Conservation (phyloP, 2,113 vertebrate species). For the Pelmatolapia mariae region DNA sequence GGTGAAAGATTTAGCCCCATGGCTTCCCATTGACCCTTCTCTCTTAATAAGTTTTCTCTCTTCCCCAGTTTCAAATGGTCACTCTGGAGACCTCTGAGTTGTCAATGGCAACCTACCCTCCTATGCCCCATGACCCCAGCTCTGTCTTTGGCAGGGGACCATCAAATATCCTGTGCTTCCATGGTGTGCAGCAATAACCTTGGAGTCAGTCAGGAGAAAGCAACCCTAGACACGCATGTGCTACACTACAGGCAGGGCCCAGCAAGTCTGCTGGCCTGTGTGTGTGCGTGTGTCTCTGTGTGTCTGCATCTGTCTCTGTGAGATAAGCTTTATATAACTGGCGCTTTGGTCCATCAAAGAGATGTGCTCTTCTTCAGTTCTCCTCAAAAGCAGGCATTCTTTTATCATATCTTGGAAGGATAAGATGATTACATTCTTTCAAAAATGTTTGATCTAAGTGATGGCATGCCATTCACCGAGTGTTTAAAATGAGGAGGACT, state of each 20-base stretch:
- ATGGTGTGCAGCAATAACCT: slow-evolving; percentile 56
- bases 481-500: not conserved
- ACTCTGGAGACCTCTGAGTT: slow-evolving; percentile 46
- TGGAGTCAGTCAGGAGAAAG: slow-evolving; percentile 32
- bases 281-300: not conserved
- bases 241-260: not conserved
- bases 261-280: slow-evolving; percentile 16
- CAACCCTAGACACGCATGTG: slow-evolving; percentile 43
- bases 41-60: slow-evolving; percentile 43
- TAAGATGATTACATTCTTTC: slow-evolving; percentile 49
- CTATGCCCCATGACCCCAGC: not conserved
- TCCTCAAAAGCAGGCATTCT: slow-evolving; percentile 40
- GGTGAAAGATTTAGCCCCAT: slow-evolving; percentile 53
- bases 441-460: slow-evolving; percentile 44
- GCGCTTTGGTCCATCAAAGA: slow-evolving; percentile 55
- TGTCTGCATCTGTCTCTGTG: slow-evolving; percentile 1
- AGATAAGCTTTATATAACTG: slow-evolving; percentile 60
- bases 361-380: slow-evolving; percentile 42
- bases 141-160: slow-evolving; percentile 45
- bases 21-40: slow-evolving; percentile 17
- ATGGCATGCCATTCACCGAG: slow-evolving; percentile 1
- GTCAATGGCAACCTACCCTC: slow-evolving; percentile 50
- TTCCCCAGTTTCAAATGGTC: slow-evolving; percentile 43
- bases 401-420: slow-evolving; percentile 56
- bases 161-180: slow-evolving; percentile 65